phyloP scores from a whole-genome alignment of 2,113 vertebrate genomes.

The Trogon surrucura region DNA sequence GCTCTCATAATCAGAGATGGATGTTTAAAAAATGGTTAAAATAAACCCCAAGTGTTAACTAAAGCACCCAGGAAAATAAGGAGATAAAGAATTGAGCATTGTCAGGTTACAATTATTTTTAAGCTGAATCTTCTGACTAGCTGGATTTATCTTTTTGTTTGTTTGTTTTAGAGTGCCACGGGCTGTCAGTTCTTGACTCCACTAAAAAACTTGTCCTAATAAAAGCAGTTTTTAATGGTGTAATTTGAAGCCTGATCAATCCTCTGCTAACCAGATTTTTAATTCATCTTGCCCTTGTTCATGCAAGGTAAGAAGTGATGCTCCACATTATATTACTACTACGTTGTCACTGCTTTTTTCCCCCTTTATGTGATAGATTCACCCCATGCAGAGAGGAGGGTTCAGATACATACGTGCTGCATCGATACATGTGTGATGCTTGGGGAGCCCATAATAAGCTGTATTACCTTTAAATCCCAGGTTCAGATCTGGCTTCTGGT shows the following conservation, averaged over 20 bases:
- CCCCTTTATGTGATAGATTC: not conserved
- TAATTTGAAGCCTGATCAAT: not conserved
- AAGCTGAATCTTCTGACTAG: not conserved
- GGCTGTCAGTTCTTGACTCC: not conserved
- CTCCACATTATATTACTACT: not conserved
- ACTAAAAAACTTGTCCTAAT: not conserved
- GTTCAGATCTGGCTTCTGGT: not conserved
- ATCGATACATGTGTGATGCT: not conserved
- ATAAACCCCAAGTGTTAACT: not conserved
- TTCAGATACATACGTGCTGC: rapidly evolving
- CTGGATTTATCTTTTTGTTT: not conserved
- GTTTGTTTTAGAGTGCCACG: not conserved
- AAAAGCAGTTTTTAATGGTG: not conserved
- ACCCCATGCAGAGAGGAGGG: not conserved
- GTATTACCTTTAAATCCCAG: not conserved
- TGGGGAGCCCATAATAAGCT: not conserved
- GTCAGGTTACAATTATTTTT: not conserved
- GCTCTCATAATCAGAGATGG: not conserved
- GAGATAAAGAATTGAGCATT: not conserved
- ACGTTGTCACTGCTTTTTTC: not conserved
- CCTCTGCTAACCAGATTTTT: not conserved
- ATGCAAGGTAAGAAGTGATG: not conserved
- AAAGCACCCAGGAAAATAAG: not conserved
- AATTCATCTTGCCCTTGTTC: not conserved
- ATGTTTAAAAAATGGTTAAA: not conserved